A percentile compares a stretch with the other conserved stretches of the same genome.
Conservation (phyloP, 2,888 invertebrate species). For the Nephrotoma flavescens region DNA sequence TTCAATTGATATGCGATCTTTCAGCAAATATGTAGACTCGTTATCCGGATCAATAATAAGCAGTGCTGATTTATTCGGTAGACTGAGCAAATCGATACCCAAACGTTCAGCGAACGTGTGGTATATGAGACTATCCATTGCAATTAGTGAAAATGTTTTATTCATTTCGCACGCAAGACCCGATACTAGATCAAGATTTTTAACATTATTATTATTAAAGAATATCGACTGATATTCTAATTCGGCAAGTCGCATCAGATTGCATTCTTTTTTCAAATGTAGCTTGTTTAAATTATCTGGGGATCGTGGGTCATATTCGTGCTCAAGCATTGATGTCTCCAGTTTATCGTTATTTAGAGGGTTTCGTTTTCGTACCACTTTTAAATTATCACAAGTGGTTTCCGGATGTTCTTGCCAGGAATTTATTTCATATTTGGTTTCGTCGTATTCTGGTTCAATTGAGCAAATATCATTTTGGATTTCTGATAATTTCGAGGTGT, state of each 20-base stretch:
- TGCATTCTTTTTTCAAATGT: slow-evolving; percentile 31
- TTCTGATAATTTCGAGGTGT: neutral
- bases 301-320: slow-evolving; percentile 38
- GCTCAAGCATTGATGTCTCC: slow-evolving; percentile 31
- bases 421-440: neutral
- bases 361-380: neutral
- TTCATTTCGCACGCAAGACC: slow-evolving; percentile 42
- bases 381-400: neutral
- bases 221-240: neutral
- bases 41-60: slow-evolving; percentile 56
- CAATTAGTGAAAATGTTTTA: slow-evolving; percentile 44
- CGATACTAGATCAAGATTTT: neutral
- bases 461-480: neutral
- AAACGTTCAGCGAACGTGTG: slow-evolving; percentile 60
- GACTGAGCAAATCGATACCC: slow-evolving; percentile 48
- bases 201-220: neutral
- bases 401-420: neutral
- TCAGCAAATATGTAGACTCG: slow-evolving; percentile 39
- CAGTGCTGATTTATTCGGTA: slow-evolving; percentile 46
- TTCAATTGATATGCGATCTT: slow-evolving; percentile 9
- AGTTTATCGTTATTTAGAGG: neutral
- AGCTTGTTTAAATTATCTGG: slow-evolving; percentile 36
- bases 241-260: slow-evolving; percentile 11
- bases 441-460: neutral
- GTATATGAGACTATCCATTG: slow-evolving; percentile 57